Base-by-base conservation (phyloP, 2,888 invertebrate genomes). In the Rotaria socialis region DNA sequence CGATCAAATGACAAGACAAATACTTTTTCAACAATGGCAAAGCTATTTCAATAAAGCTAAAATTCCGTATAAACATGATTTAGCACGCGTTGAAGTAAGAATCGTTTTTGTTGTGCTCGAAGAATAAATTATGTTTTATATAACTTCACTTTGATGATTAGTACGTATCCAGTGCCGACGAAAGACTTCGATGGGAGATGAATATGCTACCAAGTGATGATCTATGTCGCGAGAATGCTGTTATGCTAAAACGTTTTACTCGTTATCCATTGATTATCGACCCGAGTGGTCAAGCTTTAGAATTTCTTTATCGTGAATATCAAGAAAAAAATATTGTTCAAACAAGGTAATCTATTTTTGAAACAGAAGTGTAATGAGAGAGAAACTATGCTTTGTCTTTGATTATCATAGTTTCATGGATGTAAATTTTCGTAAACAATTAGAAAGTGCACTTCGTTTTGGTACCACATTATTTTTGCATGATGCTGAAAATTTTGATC, bases 401-500 rank as follows among this genome's bases (percentile, higher is more conserved):
- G 6, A 85, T 24, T 22, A 43, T 60, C 58, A 67, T 87, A 92
- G 96, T 89, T 99, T 99, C 94, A 92, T 99, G 89, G 99, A 99
- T 91, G 98, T 98, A 91, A 96, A 98, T 0, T 99, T 99, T 94
- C 94, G 99, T 86, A 99, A 99, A 93, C 98, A 99, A 92, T 92
- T 99, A 88, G 99, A 99, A 92, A 97, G 97, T 24, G 98, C 99
- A 0, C 92, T 99, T 87, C 94, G 99, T 88, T 99, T 99, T 92
- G 99, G 99, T 89, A 99, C 99, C 91, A 98, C 99, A 14, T 92
- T 99, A 52, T 93, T 99, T 86, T 86, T 89, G 3, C 96, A 96
- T 93, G 99, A 99, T 91, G 99, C 99, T 11, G 99, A 99, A 92
- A 97, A 96, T 92, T 99, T 99, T 91, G 99, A 99, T 92, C 97